Percentiles rank a stretch among this genome's conserved stretches.
Conservation (phyloP, 2,888 invertebrate genomes). For the Dryomyza anilis region DNA sequence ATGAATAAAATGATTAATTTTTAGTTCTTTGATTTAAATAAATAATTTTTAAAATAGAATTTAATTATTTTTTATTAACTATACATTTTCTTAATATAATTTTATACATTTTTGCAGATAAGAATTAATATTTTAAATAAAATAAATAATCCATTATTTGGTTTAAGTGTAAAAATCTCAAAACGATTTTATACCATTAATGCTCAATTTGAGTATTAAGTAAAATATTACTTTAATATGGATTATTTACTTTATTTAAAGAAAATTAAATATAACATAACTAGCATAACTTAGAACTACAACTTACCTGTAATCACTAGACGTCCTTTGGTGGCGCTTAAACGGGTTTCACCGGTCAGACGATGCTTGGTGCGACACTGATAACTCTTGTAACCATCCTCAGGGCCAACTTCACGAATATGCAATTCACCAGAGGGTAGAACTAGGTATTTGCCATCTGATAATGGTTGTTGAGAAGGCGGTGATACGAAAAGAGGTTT, state of each 20-base stretch:
- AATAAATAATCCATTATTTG: neutral
- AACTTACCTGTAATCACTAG: slow-evolving; percentile 93
- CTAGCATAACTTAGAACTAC: too few relatives aligned
- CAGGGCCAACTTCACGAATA: slow-evolving; percentile 92
- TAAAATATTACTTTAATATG: neutral
- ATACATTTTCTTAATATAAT: too few relatives aligned
- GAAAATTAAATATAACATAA: too few relatives aligned
- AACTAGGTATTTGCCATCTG: slow-evolving; percentile 95
- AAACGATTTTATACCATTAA: neutral
- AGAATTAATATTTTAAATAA: neutral
- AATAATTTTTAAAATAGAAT: neutral
- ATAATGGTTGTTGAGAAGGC: neutral
- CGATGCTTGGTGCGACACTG: slow-evolving; percentile 93
- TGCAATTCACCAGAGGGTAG: slow-evolving; percentile 94
- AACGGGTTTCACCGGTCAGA: slow-evolving; percentile 88
- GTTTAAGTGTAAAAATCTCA: neutral
- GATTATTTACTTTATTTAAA: slow-evolving; percentile 13
- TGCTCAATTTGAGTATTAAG: neutral
- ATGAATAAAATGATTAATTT: neutral
- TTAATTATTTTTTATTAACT: too few relatives aligned
- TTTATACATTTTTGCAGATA: neutral
- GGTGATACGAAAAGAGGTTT: too few relatives aligned
- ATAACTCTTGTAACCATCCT: slow-evolving; percentile 92
- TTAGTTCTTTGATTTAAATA: neutral
- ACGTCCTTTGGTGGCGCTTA: slow-evolving; percentile 91